These are phyloP conservation scores for Epinephelus lanceolatus DNA, from an alignment of 2,113 vertebrate genomes.

Conservation along the genomic window DNA sequence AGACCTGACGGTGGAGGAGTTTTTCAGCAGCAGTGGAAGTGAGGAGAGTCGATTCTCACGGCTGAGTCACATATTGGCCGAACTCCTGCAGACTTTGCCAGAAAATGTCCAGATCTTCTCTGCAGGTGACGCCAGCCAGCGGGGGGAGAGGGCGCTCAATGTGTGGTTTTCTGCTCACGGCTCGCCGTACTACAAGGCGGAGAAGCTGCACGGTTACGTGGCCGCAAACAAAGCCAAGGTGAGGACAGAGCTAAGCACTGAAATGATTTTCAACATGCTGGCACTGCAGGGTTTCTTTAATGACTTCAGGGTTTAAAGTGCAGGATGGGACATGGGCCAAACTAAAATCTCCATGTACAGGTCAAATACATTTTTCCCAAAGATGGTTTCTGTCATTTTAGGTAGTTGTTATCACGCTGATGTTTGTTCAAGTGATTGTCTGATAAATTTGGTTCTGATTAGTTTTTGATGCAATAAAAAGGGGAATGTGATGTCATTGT, in stretches of 20 bases:
- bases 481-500: too few relatives aligned
- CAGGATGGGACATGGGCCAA: too few relatives aligned
- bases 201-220: constrained; percentile 89
- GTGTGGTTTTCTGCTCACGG: constrained; percentile 89
- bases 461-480: too few relatives aligned
- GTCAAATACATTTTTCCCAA: too few relatives aligned
- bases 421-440: too few relatives aligned
- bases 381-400: too few relatives aligned
- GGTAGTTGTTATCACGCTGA: too few relatives aligned
- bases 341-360: too few relatives aligned
- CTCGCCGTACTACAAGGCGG: constrained; percentile 86
- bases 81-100: constrained; percentile 80
- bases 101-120: constrained; percentile 89
- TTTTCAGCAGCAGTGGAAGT: constrained; percentile 80
- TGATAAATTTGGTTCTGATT: too few relatives aligned
- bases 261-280: too few relatives aligned
- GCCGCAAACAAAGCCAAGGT: constrained; percentile 87
- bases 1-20: constrained; percentile 88
- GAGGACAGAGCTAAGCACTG: neutral
- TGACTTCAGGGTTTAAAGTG: neutral
- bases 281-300: neutral
- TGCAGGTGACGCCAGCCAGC: constrained; percentile 73
- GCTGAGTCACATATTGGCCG: constrained; percentile 83
- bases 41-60: constrained; percentile 85
- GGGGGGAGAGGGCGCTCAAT: constrained; percentile 71